Base-by-base conservation (phyloP, 2,888 invertebrate genomes). In the Elaeidobius kamerunicus region DNA sequence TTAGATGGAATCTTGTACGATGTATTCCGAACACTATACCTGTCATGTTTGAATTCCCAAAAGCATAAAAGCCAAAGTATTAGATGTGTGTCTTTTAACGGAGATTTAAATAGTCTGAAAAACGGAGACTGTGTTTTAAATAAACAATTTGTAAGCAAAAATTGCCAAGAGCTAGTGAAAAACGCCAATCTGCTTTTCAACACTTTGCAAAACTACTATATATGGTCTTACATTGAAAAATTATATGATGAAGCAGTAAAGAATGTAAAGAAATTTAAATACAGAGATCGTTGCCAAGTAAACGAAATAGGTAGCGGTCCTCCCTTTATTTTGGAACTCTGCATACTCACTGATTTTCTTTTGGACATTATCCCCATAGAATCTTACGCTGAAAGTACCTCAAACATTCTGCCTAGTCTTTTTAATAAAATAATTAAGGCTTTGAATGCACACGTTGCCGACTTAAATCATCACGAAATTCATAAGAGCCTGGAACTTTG, bases 161-260 rank as follows among this genome's bases (percentile, higher is more conserved):
- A 75, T 59, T 76, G 77, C 48, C 77, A 78, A 60, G 91, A 92
- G 67, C 78, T 91, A 32, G 77, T 86, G 11, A 91, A 91, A 72
- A 88, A 88, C 15, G 89, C 90, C 1, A 92, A 91, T 73, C 75
- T 91, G 57, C 73, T 93, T 18, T 88, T 93, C 68, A 85, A 86
- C 47, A 86, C 89, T 0, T 77, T 92, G 56, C 90, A 91, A 67
- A 85, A 87, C n/a, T 84, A 84, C 51, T 92, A 89, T 66, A 84
- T 92, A 49, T 93, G 93, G 92, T 82, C 83, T 58, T 91, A 86
- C 66, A 81, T 88, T 60, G 84, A 83, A 18, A 76, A 77, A 59
- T 72, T 85, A 55, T 84, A 81, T 62, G 78, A 81, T 50, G 79
- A 79, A 39, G 64, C 73, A 9, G 59, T 69, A 11, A 58, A 35